Base-by-base conservation (phyloP, 1,140 invertebrate genomes). In the Zaprionus nigranus region DNA sequence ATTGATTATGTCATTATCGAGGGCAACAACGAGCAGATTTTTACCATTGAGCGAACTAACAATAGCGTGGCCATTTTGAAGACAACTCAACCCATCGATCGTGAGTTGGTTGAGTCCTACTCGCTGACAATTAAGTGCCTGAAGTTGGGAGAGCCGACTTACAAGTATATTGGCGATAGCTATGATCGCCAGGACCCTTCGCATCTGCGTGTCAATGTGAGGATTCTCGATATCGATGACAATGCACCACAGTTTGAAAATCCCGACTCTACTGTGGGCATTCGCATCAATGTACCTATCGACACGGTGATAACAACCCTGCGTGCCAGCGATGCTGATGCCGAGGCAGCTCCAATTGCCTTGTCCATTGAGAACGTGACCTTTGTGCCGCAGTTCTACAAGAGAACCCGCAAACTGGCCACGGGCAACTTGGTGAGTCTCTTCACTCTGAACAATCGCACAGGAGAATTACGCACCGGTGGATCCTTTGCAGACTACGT, bases 1-100 rank as follows among this genome's bases (percentile, higher is more conserved):
- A 96, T 97, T 38, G 96, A 96, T 78, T 97, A 97, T 78, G 93
- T 94, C 0, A 96, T 97, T 20, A 96, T 94, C 68, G 95, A 95
- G 85, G 96, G 96, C 2, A 97, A 97, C 87, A 95, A 97, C 61
- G 94, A 95, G 20, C 94, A 94, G 5, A 79, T 96, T 1, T 95
- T 97, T 65, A 93, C 92, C 6, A 93, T 97, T 1, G 93, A 95
- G 76, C 92, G 96, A 0, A 94, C 94, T 1, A 93, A 94, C 6
- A 94, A 96, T 58, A 97, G 96, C 80, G 93, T 94, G 49, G 96
- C 95, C 0, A 78, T 95, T 0, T 93, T 97, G 2, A 94, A 93
- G 66, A 94, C 95, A 0, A 94, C 93, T 1, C 94, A 94, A 20
- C 92, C 95, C 36, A 91, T 97, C 0, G 96, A 97, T 91, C 92